Evolutionary conservation across 2,888 invertebrate genomes (phyloP).

Genomic region (Chouioia cunea): DNA sequence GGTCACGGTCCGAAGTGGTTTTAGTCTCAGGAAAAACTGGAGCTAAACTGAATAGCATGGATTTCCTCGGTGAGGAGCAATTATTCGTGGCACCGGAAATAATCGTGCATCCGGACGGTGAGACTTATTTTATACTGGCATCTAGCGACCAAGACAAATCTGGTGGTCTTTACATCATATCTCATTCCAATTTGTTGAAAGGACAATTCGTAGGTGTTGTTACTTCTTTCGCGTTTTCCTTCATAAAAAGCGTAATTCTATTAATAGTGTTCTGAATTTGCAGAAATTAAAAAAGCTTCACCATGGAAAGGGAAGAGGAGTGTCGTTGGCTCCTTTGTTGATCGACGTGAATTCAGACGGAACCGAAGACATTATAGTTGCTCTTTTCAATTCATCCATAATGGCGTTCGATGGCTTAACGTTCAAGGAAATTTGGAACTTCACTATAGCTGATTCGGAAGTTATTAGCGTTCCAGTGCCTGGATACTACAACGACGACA

Average conservation of each 20-base stretch:
- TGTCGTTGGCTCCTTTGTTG: conserved; percentile 77
- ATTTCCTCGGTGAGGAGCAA: conserved; percentile 77
- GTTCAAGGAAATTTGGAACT: conserved; percentile 80
- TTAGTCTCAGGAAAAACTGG: conserved; percentile 81
- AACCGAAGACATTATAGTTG: conserved; percentile 79
- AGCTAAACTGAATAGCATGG: conserved; percentile 73
- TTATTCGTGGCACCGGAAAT: conserved; percentile 82
- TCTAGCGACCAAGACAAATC: conserved; percentile 81
- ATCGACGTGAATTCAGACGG: conserved; percentile 81
- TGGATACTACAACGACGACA: conserved; percentile 83
- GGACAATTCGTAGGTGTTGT: conserved; percentile 67
- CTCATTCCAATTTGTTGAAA: conserved; percentile 72
- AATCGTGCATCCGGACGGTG: conserved; percentile 74
- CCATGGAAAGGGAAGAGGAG: conserved; percentile 75
- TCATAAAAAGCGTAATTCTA: conserved; percentile 25
- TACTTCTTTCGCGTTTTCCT: conserved; percentile 14
- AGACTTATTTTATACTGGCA: conserved; percentile 76
- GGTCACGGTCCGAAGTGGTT: conserved; percentile 75
- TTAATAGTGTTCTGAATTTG: conserved; percentile 47
- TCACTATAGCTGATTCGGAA: conserved; percentile 76
- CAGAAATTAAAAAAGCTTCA: conserved; percentile 72
- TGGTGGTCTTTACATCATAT: conserved; percentile 78
- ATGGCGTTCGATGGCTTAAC: conserved; percentile 80
- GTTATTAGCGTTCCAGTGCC: conserved; percentile 83
- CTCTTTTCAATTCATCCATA: conserved; percentile 80